Percentiles rank a stretch among this genome's conserved stretches.
Evolutionary conservation across 64 coral and sea anemone species (phyloP).

Genomic region (Porites australiensis): DNA sequence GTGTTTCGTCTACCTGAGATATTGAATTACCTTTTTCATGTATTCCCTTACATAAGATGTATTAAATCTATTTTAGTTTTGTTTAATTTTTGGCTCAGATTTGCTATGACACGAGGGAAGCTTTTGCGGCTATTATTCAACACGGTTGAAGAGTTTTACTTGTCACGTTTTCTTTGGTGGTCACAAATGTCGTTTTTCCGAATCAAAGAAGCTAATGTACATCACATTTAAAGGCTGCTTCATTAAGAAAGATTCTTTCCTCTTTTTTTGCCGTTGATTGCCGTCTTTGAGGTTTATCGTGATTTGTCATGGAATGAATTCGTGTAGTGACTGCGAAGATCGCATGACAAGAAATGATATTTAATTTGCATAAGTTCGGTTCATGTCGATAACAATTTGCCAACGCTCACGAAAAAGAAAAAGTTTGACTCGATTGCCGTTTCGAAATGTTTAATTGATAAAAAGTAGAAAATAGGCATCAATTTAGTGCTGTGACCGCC

Average conservation of each 20-base stretch:
- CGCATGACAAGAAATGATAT: slow-evolving; percentile 15
- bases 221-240: background rate
- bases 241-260: background rate
- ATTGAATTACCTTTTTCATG: background rate
- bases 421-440: background rate
- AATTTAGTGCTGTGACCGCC: too few species aligned
- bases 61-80: background rate
- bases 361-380: slow-evolving; percentile 28
- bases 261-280: background rate
- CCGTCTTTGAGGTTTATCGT: background rate
- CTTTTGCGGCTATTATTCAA: slow-evolving; percentile 7
- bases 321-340: slow-evolving; percentile 40
- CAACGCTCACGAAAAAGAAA: slow-evolving; percentile 20
- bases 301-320: background rate
- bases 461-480: background rate
- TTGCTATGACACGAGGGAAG: slow-evolving; percentile 14
- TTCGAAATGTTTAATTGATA: background rate
- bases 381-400: background rate
- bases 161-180: slow-evolving; percentile 40
- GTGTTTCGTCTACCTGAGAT: background rate
- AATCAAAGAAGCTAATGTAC: background rate
- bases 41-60: background rate
- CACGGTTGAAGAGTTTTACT: background rate
- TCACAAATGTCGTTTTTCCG: background rate
- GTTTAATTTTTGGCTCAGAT: background rate